Conservation (phyloP, 2,888 invertebrate genomes). For the Drosophila atroscutellata region DNA sequence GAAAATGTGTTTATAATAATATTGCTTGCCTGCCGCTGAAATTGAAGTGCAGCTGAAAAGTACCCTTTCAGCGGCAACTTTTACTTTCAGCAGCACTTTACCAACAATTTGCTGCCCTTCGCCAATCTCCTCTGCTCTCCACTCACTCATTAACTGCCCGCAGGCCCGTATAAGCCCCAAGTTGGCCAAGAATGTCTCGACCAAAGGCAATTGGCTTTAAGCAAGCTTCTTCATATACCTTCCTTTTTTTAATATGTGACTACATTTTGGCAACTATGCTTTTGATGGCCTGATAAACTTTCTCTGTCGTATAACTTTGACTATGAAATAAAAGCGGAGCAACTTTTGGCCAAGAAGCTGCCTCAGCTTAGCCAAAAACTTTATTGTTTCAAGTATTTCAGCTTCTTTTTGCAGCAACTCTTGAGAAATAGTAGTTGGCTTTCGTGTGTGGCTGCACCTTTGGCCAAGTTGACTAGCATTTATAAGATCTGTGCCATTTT, state of each 20-base stretch:
- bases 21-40: constrained; percentile 48
- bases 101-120: neutral
- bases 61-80: constrained; percentile 27
- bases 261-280: constrained; percentile 65
- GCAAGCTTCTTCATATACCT: constrained; percentile 20
- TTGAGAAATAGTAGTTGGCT: constrained; percentile 39
- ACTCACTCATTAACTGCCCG: constrained; percentile 38
- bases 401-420: constrained; percentile 26
- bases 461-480: constrained; percentile 37
- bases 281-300: constrained; percentile 63
- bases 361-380: constrained; percentile 53
- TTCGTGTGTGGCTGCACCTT: constrained; percentile 49
- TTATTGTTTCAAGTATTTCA: constrained; percentile 63
- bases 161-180: constrained; percentile 6
- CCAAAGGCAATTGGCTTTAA: constrained; percentile 25
- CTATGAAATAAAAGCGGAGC: constrained; percentile 46
- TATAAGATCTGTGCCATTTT: constrained; percentile 38
- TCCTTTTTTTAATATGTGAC: constrained; percentile 10
- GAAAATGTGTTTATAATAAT: constrained; percentile 70
- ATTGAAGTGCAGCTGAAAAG: constrained; percentile 57
- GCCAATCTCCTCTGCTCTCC: neutral
- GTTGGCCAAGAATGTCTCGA: constrained; percentile 37
- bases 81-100: constrained; percentile 44
- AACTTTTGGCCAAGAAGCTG: constrained; percentile 44
- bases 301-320: constrained; percentile 67